Evolutionary conservation across 64 coral and sea anemone species (phyloP), one percentile per base, ranked within the genome.

Genomic region (Pachyseris speciosa): DNA sequence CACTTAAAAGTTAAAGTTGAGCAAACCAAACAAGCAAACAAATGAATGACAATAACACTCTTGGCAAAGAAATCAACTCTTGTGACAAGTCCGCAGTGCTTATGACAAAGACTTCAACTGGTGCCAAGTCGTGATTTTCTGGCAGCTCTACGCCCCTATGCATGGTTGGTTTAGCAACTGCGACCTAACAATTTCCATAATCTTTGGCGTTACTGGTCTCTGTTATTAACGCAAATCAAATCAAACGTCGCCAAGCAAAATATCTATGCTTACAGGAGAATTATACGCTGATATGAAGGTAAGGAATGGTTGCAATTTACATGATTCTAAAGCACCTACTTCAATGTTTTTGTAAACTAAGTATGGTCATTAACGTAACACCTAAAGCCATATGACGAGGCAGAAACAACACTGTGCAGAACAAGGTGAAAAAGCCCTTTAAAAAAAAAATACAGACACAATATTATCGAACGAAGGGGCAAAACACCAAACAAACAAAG

Each of bases 151-250:
- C 73, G 42, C 43, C 52, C 34, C 51, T 20, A 40, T 26, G 36
- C 77, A 81, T 53, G 48, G 50, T 37, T 81, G 51, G 36, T 40
- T 81, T 22, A 24, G 13, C 51, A 81, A 0, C 28, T 40, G 53
- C 36, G 53, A 20, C 30, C 17, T 61, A 39, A 13, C 39, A 63
- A 81, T 81, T 81, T 81, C 52, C 60, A 63, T 34, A 41, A 81
- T 81, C 33, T 63, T 81, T 81, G 10, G 52, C 24, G 48, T 81
- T 81, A 81, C 53, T 63, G 22, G 22, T n/a, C 33, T 59, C 33
- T 39, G 73, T 53, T 74, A 74, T 74, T 74, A 26, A 34, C 31
- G 32, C 53, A 61, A 81, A 81, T 81, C 53, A 53, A 61, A 81
- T 61, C 77, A 81, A 39, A 81, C 33, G 33, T 57, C 48, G 75